Conservation (phyloP, 2,113 vertebrate species). For the Podilymbus podiceps region DNA sequence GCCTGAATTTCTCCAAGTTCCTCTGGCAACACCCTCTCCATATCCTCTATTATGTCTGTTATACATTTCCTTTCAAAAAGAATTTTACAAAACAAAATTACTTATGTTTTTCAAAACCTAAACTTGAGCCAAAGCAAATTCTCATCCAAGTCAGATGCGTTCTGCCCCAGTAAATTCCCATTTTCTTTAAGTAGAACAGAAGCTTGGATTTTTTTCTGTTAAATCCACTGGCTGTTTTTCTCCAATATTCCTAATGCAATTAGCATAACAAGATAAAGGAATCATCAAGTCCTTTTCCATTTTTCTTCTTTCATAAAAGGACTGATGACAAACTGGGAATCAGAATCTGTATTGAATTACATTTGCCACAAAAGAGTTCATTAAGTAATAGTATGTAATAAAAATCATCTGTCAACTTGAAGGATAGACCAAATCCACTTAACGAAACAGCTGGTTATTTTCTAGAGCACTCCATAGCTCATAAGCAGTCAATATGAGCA, state of each 20-base stretch:
- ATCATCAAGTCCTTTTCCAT: slow-evolving; percentile 63
- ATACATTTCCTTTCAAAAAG: not conserved
- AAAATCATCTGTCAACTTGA: slow-evolving; percentile 69
- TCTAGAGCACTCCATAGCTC: slow-evolving; percentile 38
- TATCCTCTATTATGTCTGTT: not conserved
- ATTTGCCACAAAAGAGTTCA: slow-evolving; percentile 75
- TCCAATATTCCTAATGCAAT: slow-evolving; percentile 68
- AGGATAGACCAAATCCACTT: slow-evolving; percentile 65
- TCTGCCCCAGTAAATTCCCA: not conserved
- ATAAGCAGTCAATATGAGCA: not conserved
- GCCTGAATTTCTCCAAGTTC: not conserved
- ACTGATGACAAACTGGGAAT: slow-evolving; percentile 71
- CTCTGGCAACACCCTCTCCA: not conserved
- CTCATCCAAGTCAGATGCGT: rapidly evolving
- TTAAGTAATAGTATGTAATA: slow-evolving; percentile 73
- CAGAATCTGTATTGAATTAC: slow-evolving; percentile 69
- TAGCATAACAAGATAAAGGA: slow-evolving; percentile 71
- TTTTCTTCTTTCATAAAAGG: slow-evolving; percentile 62
- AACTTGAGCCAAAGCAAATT: no score
- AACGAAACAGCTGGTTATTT: slow-evolving; percentile 60
- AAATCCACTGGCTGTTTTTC: slow-evolving; percentile 41
- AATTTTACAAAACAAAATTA: not conserved
- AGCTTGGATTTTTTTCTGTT: not conserved
- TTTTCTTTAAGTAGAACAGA: slow-evolving; percentile 1
- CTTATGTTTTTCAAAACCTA: not conserved